A percentile compares a stretch with the other conserved stretches of the same genome.
Conservation (phyloP, 2,888 invertebrate species). For the Temnothorax rugatulus region DNA sequence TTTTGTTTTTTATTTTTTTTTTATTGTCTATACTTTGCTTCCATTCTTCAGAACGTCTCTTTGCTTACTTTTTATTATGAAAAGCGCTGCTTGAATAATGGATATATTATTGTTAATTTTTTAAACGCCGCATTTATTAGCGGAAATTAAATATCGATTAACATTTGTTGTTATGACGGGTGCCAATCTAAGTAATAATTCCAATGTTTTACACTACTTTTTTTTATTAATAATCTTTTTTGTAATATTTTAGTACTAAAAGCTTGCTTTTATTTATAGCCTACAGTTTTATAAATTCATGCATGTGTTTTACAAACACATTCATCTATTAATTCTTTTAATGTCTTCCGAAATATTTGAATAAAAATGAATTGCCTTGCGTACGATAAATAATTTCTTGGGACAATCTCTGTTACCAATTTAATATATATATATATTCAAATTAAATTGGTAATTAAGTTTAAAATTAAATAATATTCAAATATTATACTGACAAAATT, state of each 20-base stretch:
- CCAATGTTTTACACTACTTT: not conserved
- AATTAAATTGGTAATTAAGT: too few species aligned
- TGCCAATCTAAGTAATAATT: constrained; percentile 1
- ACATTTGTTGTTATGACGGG: not conserved
- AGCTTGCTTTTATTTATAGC: not conserved
- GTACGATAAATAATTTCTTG: not conserved
- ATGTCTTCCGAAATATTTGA: not conserved
- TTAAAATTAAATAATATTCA: not conserved
- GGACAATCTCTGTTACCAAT: not conserved
- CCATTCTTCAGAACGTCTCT: not conserved
- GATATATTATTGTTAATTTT: not conserved
- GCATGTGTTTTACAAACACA: not conserved
- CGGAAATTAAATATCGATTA: not conserved
- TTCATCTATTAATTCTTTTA: not conserved
- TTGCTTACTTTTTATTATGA: not conserved
- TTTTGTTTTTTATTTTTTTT: not conserved
- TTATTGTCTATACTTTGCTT: not conserved
- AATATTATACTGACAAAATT: not conserved
- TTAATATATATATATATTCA: not conserved
- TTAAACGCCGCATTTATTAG: not conserved
- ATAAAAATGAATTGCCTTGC: not conserved
- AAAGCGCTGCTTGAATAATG: not conserved
- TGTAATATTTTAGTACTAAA: not conserved
- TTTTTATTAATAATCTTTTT: not conserved
- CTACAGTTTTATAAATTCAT: not conserved